Percentiles rank a stretch among this genome's conserved stretches.
phyloP scores from a whole-genome alignment of 2,113 vertebrate species.

The Phalacrocorax pelagicus region DNA sequence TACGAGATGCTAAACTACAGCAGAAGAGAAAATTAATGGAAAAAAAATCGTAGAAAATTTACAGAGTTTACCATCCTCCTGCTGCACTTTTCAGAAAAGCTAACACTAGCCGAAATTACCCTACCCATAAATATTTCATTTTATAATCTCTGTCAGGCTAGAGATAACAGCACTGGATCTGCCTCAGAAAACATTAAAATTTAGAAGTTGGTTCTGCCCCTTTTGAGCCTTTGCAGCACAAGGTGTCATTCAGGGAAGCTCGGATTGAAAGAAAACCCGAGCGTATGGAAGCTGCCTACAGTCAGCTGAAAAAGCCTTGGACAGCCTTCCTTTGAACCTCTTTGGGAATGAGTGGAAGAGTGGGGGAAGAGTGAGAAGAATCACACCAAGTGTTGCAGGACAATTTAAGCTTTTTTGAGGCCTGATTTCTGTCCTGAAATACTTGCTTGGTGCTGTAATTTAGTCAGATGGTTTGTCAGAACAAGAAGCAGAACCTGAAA shows the following conservation, averaged over 20 bases:
- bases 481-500: neutral
- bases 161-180: neutral
- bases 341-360: neutral
- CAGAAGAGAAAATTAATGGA: neutral
- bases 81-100: neutral
- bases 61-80: neutral
- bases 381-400: conserved; percentile 4
- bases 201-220: neutral
- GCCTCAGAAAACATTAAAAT: neutral
- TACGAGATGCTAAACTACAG: neutral
- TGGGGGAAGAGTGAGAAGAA: conserved; percentile 23
- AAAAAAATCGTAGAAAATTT: neutral
- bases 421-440: neutral
- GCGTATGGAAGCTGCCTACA: neutral
- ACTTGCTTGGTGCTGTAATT: neutral
- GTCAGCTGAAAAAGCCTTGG: neutral
- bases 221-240: neutral
- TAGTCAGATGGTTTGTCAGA: neutral
- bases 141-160: neutral
- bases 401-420: neutral
- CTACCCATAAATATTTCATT: neutral
- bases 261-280: neutral
- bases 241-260: neutral
- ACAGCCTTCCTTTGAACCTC: neutral
- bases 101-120: neutral